These are phyloP conservation scores for Chrysocyon brachyurus DNA, from an alignment of 2,797 vertebrate genomes.

Conservation along the genomic window DNA sequence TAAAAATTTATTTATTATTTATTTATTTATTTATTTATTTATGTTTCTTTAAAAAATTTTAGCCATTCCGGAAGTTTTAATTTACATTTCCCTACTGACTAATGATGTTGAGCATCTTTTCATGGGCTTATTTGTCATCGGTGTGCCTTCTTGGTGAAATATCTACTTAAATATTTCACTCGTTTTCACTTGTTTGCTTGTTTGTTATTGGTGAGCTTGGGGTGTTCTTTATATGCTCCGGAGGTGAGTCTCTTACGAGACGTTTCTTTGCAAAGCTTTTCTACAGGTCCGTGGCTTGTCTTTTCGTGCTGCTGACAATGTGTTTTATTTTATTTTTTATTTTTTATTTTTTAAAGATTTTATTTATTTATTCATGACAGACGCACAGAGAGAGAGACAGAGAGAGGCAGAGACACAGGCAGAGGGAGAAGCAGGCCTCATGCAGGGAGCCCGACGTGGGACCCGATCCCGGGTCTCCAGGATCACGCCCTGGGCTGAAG, in stretches of 20 bases:
- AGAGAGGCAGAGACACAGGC: no score
- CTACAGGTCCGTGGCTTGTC: neutral
- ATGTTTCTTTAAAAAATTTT: neutral
- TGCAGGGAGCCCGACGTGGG: no score
- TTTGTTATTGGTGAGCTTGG: neutral
- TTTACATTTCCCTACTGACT: neutral
- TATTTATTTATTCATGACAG: no score
- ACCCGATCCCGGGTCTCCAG: no score
- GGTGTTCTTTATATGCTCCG: neutral
- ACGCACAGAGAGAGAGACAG: no score
- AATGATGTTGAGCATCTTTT: neutral
- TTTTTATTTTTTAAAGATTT: no score
- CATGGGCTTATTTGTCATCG: neutral
- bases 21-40: neutral
- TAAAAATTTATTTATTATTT: no score
- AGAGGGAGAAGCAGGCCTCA: no score
- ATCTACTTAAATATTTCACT: neutral
- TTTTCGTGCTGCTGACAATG: neutral
- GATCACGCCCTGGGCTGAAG: no score
- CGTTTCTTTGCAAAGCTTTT: neutral
- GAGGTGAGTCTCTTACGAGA: neutral
- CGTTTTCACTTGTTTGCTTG: neutral
- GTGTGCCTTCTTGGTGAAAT: neutral
- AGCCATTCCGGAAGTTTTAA: neutral
- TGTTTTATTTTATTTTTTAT: neutral